Base-by-base conservation (phyloP, 2,113 vertebrate genomes). In the Mirza zaza region DNA sequence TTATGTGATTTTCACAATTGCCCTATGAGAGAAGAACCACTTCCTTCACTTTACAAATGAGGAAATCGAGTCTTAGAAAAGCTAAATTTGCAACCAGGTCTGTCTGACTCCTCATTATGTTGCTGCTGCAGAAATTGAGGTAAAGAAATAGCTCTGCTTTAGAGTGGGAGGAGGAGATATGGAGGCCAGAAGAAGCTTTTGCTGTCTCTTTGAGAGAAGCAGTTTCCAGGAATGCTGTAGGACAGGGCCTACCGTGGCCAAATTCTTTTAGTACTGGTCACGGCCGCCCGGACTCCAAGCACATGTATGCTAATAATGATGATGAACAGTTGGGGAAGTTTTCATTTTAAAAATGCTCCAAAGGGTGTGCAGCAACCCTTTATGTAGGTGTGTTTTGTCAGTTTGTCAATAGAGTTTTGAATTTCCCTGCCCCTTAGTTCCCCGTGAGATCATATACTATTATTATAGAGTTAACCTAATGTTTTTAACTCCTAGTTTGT, bases 401-500 rank as follows among this genome's bases (percentile, higher is more conserved):
- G 50, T 71, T 90, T 96, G 90, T 95, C 92, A 90, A 32, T 80
- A 96, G 45, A 92, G 18, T 80, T 96, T 92, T 93, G 63, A 39
- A 83, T 94, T 93, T 67, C 61, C 42, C n/a, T 76, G 88, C 32
- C 29, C 63, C 32, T 94, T 92, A 17, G 32, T 82, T 92, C 57
- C 61, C 79, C 52, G 17, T 75, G 34, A 92, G 63, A 77, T 91
- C 34, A 71, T 80, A 89, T 82, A 82, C 83, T 95, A 50, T 93
- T 85, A 82, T 91, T 90, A 71, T 6, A 29, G 48, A 82, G 20
- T 70, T 75, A 94, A 90, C 14, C 82, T 71, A 45, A 59, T 88
- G 20, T 84, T 95, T 79, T 96, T 96, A 92, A 63, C 59, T 97
- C 39, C 85, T 94, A 68, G 70, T 75, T 95, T 94, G 75, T 90